These are phyloP conservation scores for Orientallactaga sibirica DNA, from an alignment of 2,797 vertebrate genomes.

Conservation along the genomic window DNA sequence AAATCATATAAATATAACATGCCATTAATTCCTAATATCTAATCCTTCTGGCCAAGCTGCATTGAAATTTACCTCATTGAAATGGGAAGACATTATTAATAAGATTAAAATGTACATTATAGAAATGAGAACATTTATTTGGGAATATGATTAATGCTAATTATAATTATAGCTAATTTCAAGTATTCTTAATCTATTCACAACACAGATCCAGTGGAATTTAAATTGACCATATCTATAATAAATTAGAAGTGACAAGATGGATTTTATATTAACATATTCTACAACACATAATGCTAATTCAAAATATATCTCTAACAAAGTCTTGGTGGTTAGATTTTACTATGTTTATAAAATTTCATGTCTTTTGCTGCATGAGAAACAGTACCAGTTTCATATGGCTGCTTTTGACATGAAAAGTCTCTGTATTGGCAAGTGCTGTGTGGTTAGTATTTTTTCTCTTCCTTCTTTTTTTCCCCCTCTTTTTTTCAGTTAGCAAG, in stretches of 20 bases:
- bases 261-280: constrained; percentile 45
- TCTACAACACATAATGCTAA: constrained; percentile 9
- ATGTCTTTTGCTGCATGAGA: not conserved
- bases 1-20: not conserved
- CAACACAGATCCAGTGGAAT: constrained; percentile 32
- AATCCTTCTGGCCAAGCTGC: not conserved
- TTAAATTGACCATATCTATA: constrained; percentile 48
- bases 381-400: not conserved
- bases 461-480: not conserved
- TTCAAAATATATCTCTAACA: constrained; percentile 28
- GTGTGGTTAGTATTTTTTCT: not conserved
- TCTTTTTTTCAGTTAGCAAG: not conserved
- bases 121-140: constrained; percentile 65
- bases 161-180: constrained; percentile 65
- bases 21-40: not conserved
- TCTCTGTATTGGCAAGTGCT: not conserved
- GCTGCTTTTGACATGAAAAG: not conserved
- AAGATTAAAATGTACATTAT: constrained; percentile 17
- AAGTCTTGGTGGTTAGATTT: constrained; percentile 18
- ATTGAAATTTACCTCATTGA: constrained; percentile 43
- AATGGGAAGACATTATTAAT: constrained; percentile 3
- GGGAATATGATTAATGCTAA: constrained; percentile 48
- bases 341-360: not conserved
- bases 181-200: constrained; percentile 26
- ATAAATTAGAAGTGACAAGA: constrained; percentile 44